Evolutionary conservation across 2,797 vertebrate genomes (phyloP).

Genomic region (Stomatorhinus walkeri): DNA sequence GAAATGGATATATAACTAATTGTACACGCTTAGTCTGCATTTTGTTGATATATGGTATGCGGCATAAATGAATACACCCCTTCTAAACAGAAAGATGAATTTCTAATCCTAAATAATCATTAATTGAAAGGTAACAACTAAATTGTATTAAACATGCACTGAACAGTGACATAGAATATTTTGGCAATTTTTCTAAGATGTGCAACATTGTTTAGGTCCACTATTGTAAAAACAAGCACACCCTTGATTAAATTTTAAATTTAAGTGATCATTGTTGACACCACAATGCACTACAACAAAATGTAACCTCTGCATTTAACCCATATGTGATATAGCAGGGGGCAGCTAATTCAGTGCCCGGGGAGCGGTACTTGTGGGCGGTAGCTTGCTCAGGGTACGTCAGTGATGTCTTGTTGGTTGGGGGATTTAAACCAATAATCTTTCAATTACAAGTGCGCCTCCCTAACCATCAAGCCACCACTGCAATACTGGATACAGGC

Average conservation of each 20-base stretch:
- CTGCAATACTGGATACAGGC: neutral
- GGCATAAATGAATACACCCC: neutral
- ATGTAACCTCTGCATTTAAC: no score
- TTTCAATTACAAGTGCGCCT: no score
- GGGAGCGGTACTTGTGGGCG: no score
- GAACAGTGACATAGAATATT: slow-evolving; percentile 12
- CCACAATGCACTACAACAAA: no score
- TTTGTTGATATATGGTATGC: neutral
- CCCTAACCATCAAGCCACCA: no score
- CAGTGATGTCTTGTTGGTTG: no score
- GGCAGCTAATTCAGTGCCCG: no score
- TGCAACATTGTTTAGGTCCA: no score
- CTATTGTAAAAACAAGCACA: neutral
- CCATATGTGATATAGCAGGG: no score
- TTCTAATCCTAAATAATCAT: neutral
- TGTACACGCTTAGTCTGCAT: neutral
- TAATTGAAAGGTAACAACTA: neutral
- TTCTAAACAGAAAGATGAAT: neutral
- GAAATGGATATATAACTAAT: neutral
- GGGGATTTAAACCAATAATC: no score
- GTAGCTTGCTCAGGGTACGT: no score
- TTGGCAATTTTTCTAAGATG: neutral
- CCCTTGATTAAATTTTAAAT: neutral
- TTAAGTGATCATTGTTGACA: no score
- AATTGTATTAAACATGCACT: slow-evolving; percentile 1